These are phyloP conservation scores for Octonoba sinensis DNA, from an alignment of 2,888 invertebrate genomes.

Conservation along the genomic window DNA sequence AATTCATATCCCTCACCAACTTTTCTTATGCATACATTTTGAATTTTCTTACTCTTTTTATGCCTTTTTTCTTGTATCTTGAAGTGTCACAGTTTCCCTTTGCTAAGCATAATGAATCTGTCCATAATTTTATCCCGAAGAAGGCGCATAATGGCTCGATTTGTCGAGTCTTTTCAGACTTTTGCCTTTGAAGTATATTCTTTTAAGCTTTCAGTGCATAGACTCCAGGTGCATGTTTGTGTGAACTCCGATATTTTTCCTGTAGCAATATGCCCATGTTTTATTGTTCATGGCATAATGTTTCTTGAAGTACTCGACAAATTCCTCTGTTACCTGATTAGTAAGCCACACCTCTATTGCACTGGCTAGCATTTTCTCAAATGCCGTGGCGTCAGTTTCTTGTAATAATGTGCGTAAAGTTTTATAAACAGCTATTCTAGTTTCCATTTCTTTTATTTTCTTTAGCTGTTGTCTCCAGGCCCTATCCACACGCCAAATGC, in stretches of 20 bases:
- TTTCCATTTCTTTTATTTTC: not conserved
- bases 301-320: not conserved
- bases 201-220: constrained; percentile 4
- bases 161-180: constrained; percentile 12
- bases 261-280: constrained; percentile 4
- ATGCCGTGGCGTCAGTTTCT: not conserved
- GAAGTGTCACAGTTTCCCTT: constrained; percentile 3
- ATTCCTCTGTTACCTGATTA: no score
- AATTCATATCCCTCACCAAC: not conserved
- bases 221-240: constrained; percentile 29
- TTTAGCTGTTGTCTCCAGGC: not conserved
- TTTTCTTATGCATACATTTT: not conserved
- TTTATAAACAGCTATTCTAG: not conserved
- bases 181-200: constrained; percentile 8
- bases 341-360: not conserved
- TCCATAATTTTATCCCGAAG: constrained; percentile 1
- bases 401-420: not conserved
- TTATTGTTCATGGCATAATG: not conserved
- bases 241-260: not conserved
- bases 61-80: not conserved
- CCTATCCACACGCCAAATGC: constrained; percentile 51
- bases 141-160: constrained; percentile 16
- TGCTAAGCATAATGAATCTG: not conserved
- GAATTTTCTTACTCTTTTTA: not conserved
- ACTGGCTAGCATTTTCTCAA: not conserved